Percentiles rank a stretch among this genome's conserved stretches.
Conservation (phyloP, 2,797 vertebrate species). For the Micrastur ruficollis region DNA sequence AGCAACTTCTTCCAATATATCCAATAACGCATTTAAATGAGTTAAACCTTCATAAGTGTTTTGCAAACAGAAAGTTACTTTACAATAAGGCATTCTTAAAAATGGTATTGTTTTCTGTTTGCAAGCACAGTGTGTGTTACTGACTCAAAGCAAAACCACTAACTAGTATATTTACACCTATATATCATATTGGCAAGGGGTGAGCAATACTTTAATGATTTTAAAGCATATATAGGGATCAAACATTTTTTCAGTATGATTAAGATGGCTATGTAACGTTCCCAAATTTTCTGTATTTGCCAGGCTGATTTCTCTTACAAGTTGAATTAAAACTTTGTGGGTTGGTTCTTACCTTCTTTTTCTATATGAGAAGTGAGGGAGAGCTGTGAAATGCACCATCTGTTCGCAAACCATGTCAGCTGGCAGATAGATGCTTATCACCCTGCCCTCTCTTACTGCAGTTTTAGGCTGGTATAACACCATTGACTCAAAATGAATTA, state of each 20-base stretch:
- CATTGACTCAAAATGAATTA: neutral
- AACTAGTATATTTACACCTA: neutral
- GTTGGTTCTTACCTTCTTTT: conserved; percentile 52
- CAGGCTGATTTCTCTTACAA: conserved; percentile 4
- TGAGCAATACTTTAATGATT: neutral
- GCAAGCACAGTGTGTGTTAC: neutral
- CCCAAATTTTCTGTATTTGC: neutral
- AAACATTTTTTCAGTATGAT: neutral
- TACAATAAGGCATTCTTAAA: neutral
- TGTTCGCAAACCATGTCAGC: conserved; percentile 42
- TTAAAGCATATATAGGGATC: neutral
- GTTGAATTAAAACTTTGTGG: conserved; percentile 49
- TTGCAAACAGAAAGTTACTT: neutral
- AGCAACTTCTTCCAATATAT: neutral
- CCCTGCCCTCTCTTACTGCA: conserved; percentile 39
- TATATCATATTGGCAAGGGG: neutral
- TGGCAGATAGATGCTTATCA: conserved; percentile 36
- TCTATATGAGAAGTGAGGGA: conserved; percentile 33
- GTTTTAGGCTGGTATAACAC: conserved; percentile 37
- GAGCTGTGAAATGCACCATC: conserved; percentile 54
- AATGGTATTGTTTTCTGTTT: neutral
- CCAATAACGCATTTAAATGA: neutral
- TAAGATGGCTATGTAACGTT: neutral
- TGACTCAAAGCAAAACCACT: neutral
- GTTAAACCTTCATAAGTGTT: neutral